These are phyloP conservation scores for Pipistrellus pygmaeus DNA, from an alignment of 2,797 vertebrate species.

Conservation along the genomic window DNA sequence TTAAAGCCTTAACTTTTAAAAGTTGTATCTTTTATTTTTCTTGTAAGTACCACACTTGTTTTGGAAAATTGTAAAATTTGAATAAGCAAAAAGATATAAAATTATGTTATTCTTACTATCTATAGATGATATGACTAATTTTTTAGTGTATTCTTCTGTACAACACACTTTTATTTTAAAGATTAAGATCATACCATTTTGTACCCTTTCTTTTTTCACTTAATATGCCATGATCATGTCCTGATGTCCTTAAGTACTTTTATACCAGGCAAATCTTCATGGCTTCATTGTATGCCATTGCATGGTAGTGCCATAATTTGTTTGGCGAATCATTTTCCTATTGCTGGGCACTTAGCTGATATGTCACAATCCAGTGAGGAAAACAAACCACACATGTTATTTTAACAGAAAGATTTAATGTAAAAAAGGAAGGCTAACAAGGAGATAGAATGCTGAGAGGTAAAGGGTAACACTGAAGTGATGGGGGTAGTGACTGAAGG, in stretches of 20 bases:
- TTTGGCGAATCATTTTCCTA: not conserved
- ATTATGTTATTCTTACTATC: slow-evolving; percentile 13
- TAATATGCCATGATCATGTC: not conserved
- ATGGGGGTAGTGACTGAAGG: not conserved
- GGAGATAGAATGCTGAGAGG: not conserved
- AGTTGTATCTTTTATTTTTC: not conserved
- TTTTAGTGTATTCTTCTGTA: not conserved
- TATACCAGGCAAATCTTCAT: not conserved
- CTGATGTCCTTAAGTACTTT: not conserved
- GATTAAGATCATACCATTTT: not conserved
- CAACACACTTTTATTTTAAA: not conserved
- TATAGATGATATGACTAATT: slow-evolving; percentile 3
- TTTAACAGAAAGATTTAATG: not conserved
- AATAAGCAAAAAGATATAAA: slow-evolving; percentile 42
- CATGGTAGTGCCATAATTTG: not conserved
- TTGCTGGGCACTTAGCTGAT: not conserved
- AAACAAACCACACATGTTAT: not conserved
- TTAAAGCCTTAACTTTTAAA: slow-evolving; percentile 44
- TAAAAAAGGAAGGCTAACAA: not conserved
- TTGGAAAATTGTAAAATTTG: slow-evolving; percentile 49
- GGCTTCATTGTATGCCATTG: not conserved
- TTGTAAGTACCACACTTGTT: not conserved
- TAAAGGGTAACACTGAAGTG: not conserved
- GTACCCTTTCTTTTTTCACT: not conserved
- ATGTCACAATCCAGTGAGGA: not conserved